These are phyloP conservation scores for Zaprionus bogoriensis DNA, from an alignment of 2,888 invertebrate species.

Conservation along the genomic window DNA sequence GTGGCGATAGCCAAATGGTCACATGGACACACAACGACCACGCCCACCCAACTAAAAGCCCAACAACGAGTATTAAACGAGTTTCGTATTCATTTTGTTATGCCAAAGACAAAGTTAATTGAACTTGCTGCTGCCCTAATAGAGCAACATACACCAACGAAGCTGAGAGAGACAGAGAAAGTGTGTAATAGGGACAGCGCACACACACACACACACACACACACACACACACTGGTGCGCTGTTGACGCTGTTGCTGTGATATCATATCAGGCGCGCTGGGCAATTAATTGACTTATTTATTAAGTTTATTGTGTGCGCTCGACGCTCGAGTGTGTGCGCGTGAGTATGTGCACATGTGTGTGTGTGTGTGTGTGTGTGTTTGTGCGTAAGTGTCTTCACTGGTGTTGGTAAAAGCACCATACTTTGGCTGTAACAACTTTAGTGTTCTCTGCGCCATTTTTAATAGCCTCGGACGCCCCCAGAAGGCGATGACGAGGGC, in stretches of 20 bases:
- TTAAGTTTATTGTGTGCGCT: conserved; percentile 73
- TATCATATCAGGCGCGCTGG: conserved; percentile 61
- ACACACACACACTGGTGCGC: conserved; percentile 5
- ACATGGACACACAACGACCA: background rate
- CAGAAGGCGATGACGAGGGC: conserved; percentile 56
- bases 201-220: background rate
- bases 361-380: conserved; percentile 4
- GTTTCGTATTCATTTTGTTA: conserved; percentile 66
- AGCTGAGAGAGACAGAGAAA: background rate
- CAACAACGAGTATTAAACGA: conserved; percentile 61
- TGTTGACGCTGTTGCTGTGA: conserved; percentile 58
- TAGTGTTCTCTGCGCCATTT: conserved; percentile 70
- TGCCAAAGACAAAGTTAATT: conserved; percentile 75
- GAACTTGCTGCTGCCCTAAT: conserved; percentile 63
- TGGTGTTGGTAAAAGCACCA: conserved; percentile 43
- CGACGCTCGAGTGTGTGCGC: conserved; percentile 12
- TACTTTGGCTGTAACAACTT: conserved; percentile 66
- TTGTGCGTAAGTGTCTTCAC: conserved; percentile 7
- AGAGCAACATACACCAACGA: conserved; percentile 40
- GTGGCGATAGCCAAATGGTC: no score
- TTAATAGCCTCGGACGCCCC: conserved; percentile 74
- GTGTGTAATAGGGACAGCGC: conserved; percentile 2
- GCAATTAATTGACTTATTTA: conserved; percentile 77
- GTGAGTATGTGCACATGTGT: background rate
- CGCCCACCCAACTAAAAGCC: conserved; percentile 34